These are phyloP conservation scores for Ectemnius lituratus DNA, from an alignment of 2,888 invertebrate species.

Conservation along the genomic window DNA sequence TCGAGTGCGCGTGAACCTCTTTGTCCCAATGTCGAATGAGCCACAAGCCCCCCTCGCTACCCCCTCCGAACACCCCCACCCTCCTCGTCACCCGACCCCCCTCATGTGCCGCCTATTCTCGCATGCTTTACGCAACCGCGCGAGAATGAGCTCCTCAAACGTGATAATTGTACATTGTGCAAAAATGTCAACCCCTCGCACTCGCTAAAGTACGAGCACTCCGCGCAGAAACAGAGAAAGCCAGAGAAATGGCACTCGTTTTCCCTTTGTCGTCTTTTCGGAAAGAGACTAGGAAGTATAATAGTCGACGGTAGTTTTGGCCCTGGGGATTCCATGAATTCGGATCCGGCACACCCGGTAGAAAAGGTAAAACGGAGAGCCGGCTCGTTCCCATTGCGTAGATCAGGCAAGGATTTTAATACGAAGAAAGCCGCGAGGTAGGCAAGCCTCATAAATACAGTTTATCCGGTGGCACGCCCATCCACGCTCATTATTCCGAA, in stretches of 20 bases:
- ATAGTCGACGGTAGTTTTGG: conserved; percentile 33
- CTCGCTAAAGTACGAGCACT: no score
- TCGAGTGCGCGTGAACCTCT: no score
- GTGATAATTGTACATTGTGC: conserved; percentile 19
- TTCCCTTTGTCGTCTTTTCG: not conserved
- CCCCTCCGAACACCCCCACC: no score
- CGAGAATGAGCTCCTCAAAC: conserved; percentile 6
- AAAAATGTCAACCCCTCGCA: not conserved
- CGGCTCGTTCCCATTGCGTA: conserved; percentile 35
- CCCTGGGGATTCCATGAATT: conserved; percentile 15
- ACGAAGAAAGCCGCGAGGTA: conserved; percentile 61
- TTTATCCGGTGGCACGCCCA: conserved; percentile 77
- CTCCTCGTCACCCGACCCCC: no score
- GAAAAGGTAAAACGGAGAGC: conserved; percentile 7
- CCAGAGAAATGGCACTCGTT: no score
- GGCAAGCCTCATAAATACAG: conserved; percentile 74
- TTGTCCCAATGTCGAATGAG: no score
- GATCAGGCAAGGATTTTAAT: conserved; percentile 58
- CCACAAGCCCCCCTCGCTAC: no score
- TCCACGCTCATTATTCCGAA: conserved; percentile 77
- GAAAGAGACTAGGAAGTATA: no score
- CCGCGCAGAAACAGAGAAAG: no score
- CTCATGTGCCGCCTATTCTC: no score
- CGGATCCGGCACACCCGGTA: conserved; percentile 46
- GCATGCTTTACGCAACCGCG: no score